Evolutionary conservation across 2,888 invertebrate genomes (phyloP), one percentile per base, ranked within the genome.

Genomic region (Tupiocoris notatus): DNA sequence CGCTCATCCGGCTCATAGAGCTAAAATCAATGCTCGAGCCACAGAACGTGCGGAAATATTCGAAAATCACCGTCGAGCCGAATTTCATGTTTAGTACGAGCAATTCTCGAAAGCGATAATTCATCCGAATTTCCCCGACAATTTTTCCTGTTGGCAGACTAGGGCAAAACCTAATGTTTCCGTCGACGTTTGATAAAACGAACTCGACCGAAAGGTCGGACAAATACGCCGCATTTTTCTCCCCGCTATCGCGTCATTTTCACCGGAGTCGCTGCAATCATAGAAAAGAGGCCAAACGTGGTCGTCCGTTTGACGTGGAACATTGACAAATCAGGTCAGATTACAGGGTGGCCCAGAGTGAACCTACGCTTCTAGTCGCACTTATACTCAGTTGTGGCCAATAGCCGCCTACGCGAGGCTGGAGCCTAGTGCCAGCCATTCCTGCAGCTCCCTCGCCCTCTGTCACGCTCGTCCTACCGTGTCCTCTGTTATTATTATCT

Each of bases 401-500:
- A 39, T 39, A 39, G 39, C 12, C 39, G 39, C 39, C 39, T 39
- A 39, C 39, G 12, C 39, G 39, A 39, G 39, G 39, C 39, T 39
- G 6, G 39, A 39, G 12, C 39, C 39, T n/a, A 12, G 39, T 39
- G 39, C 39, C 39, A 39, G 39, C 39, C 39, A 39, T 7, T 39
- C 39, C 39, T 3, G 39, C 39, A 39, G 6, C 24, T 39, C 39
- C 39, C 12, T 39, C 39, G 3, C 64, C 75, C 74, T 79, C 77
- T 77, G 62, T 39, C 73, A 54, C 73, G 73, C 73, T 73, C 59
- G 59, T 59, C 73, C 63, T 62, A 67, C 73, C 73, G 73, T 73
- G 73, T 79, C 79, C 78, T 77, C 78, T 79, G 81, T 81, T 81
- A 81, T 81, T 81, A 81, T 81, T 80, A 81, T 81, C 80, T 81